Evolutionary conservation across 2,113 vertebrate species (phyloP), one percentile per base, ranked within the genome.

Genomic region (Syngnathus floridae): DNA sequence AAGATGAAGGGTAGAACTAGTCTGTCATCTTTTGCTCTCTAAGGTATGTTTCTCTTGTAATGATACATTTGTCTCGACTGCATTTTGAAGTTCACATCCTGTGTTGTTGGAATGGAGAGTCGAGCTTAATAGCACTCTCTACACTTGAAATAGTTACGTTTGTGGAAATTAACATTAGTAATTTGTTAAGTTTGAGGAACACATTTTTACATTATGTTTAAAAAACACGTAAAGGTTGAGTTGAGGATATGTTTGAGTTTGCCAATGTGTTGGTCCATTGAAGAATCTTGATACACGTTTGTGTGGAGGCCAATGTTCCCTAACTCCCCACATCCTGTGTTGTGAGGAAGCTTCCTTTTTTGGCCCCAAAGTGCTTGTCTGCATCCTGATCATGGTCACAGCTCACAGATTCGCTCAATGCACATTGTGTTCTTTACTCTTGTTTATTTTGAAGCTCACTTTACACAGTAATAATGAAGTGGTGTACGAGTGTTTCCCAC

Each of bases 331-430:
- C 84, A 84, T 86, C 84, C 87, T 88, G 82, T 88, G 79, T 82
- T 88, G 72, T 82, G 71, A 85, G 80, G 78, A 86, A 82, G 80
- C 85, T 86, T 86, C 87, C 85, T 85, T 76, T 77, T 26, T 85
- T 85, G 77, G 85, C 84, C 79, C 78, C 64, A 55, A 78, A 82
- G 76, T 79, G 81, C 74, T 81, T 79, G 49, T 74, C 81, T 86
- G 85, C 85, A 88, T 87, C 80, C 87, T 87, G 82, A 85, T 86
- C 80, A 80, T 78, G 84, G 76, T 77, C 72, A 70, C 69, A 77
- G 76, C 78, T 82, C 48, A 57, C 69, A 73, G 22, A 63, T 52
- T 58, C 51, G 62, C 79, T 84, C 77, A 74, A 69, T 70, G 69
- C 65, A 11, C 40, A 64, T 51, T 80, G 82, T 85, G 80, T 85